These are phyloP conservation scores for Drosophila trapezifrons DNA, from an alignment of 1,140 invertebrate species.

Conservation along the genomic window DNA sequence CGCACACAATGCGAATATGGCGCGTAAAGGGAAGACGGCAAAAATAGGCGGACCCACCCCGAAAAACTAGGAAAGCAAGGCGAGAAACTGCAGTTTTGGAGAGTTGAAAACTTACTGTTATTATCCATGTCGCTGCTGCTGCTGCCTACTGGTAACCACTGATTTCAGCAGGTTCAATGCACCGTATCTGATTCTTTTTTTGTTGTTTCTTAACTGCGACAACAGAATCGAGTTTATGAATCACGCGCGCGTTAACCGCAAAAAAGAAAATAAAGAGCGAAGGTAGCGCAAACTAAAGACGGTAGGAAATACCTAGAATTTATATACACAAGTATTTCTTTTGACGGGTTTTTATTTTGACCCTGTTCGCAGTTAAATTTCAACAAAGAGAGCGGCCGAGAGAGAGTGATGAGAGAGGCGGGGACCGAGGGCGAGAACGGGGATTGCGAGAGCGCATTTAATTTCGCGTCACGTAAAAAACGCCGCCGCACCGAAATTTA, in stretches of 20 bases:
- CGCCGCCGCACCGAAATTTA: conserved; percentile 35
- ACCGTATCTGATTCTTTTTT: conserved; percentile 36
- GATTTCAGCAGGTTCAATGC: conserved; percentile 71
- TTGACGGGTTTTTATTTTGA: conserved; percentile 70
- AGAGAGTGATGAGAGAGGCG: conserved; percentile 9
- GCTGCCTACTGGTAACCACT: conserved; percentile 45
- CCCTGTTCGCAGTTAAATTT: conserved; percentile 66
- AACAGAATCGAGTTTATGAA: conserved; percentile 62
- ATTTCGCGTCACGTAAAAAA: conserved; percentile 74
- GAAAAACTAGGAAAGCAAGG: conserved; percentile 48
- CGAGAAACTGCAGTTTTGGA: conserved; percentile 17
- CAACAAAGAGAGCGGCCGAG: conserved; percentile 29
- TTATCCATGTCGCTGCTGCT: conserved; percentile 31
- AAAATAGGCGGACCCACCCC: conserved; percentile 71
- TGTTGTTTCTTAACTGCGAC: conserved; percentile 19
- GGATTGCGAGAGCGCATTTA: conserved; percentile 51
- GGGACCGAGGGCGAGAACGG: conserved; percentile 3
- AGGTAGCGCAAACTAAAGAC: conserved; percentile 21
- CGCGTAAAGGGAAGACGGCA: conserved; percentile 49
- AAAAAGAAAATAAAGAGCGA: conserved; percentile 42
- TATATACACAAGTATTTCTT: conserved; percentile 45
- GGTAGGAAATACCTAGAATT: conserved; percentile 67
- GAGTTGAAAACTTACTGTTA: conserved; percentile 27
- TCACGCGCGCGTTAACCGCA: conserved; percentile 75
- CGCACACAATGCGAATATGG: conserved; percentile 65